Evolutionary conservation across 2,888 invertebrate species (phyloP), one percentile per base, ranked within the genome.

Genomic region (Apotomis turbidana): DNA sequence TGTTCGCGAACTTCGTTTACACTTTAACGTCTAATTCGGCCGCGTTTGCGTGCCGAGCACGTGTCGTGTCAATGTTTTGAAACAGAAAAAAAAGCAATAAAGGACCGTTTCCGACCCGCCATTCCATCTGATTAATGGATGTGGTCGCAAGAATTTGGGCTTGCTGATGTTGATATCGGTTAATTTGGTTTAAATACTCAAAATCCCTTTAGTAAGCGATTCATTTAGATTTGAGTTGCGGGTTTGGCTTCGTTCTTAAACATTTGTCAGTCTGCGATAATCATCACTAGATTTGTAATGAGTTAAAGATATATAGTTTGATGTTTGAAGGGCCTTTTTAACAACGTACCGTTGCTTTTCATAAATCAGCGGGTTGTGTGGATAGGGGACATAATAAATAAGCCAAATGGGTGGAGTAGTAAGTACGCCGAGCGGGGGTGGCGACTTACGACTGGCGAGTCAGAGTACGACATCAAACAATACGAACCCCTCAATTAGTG

Each of bases 341-440:
- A 41, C 41, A 2, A 6, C 5, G 41, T 27, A 27, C 27, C 71
- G 67, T 68, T 13, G 58, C 74, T 71, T 74, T 76, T 76, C 75
- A 78, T 79, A 78, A 77, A 78, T 76, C 73, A 74, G 66, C 68
- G 58, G 69, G 75, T 64, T 63, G 75, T 70, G 69, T 73, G 76
- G 73, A 75, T 73, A 60, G 69, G 73, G 67, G 74, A 73, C 70
- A 70, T 70, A 73, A 74, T 68, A 74, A 72, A 70, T 73, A 73
- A 70, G 61, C 57, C 54, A 69, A 68, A 63, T 61, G 68, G 63
- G 62, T 67, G 54, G 70, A 54, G 54, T 67, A 67, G 60, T 59
- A 62, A 57, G 63, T 10, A 10, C 8, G 49, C 59, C 69, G 61
- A 66, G 60, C 6, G 52, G 58, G 68, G 61, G 69, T 61, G 55